Evolutionary conservation across 2,797 vertebrate genomes (phyloP), one percentile per base, ranked within the genome.

Genomic region (Pantherophis alleghaniensis): DNA sequence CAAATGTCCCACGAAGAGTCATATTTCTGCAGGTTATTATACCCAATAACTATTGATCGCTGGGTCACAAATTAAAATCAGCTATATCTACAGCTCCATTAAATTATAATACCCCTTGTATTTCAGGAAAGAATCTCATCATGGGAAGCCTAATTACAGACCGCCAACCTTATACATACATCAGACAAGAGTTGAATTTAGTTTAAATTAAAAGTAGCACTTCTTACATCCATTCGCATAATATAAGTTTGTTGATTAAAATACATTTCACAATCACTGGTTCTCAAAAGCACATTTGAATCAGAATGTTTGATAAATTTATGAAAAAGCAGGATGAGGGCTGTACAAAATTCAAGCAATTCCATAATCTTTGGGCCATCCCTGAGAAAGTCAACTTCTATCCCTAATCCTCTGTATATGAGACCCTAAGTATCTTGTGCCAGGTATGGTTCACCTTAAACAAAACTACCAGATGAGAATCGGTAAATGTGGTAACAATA

Each of bases 41-140:
- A 95, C 88, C 95, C 95, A 96, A 93, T 97, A 97, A 97, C 96
- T 97, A 90, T 94, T 96, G 97, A 97, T 97, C 96, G 93, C 86
- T 57, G 47, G 96, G 97, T 96, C 96, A 97, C 95, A 96, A 96
- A 97, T 97, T 96, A 97, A 97, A 97, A 97, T 95, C 96, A 97
- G 95, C 90, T 93, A 95, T 89, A 96, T 97, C 96, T 97, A 96
- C 96, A 97, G 89, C 88, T 96, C 95, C 94, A 96, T 97, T 97
- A 97, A 97, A 97, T 97, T 97, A 96, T 96, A 97, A 97, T 95
- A 95, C 55, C 94, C 94, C 92, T 96, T 97, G 97, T 96, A 96
- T 96, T 97, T 97, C 95, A 96, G 95, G 94, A 93, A 97, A 86
- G 92, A 97, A 96, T 96, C 96, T 97, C 96, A 97, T 98, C 95